Evolutionary conservation across 2,888 invertebrate genomes (phyloP), one percentile per base, ranked within the genome.

Genomic region (Anodontia alba): DNA sequence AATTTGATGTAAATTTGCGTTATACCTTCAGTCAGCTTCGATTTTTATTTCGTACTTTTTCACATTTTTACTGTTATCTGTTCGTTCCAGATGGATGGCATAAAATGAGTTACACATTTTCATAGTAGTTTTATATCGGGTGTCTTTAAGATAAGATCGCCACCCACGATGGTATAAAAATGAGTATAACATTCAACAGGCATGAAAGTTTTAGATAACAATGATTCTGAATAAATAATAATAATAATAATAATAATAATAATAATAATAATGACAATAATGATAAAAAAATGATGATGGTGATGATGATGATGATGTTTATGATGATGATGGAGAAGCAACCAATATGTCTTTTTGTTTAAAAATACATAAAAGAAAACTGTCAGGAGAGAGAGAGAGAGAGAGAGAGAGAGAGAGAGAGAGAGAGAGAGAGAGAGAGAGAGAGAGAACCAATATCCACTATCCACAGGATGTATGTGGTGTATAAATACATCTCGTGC

Each of bases 121-220:
- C 75, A 85, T 83, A 80, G 76, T 80, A 42, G 75, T 86, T 86
- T 86, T 81, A 86, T 81, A 70, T 73, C 72, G 83, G 71, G 71
- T 74, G 78, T 76, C 68, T 20, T 29, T 33, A 8, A 33, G 62
- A 62, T 62, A 43, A 36, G 20, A 71, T 66, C 74, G 69, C 84
- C 84, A 84, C 84, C 84, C 84, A 84, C 77, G 57, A 51, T 29
- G 84, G 23, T 38, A 54, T 54, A 8, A 26, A 49, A 49, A 49
- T 20, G 8, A 49, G 3, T 20, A 20, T 17, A 49, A n/a, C 10
- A n/a, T 20, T 49, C 17, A 49, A 17, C 3, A 49, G 17, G 49
- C n/a, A 10, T 49, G 20, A 20, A 7, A 49, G n/a, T 49, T 49
- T 49, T 49, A 20, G 20, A 38, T 38, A 38, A 8, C 38, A 38